These are phyloP conservation scores for Bovichtus diacanthus DNA, from an alignment of 2,797 vertebrate species.

Conservation along the genomic window DNA sequence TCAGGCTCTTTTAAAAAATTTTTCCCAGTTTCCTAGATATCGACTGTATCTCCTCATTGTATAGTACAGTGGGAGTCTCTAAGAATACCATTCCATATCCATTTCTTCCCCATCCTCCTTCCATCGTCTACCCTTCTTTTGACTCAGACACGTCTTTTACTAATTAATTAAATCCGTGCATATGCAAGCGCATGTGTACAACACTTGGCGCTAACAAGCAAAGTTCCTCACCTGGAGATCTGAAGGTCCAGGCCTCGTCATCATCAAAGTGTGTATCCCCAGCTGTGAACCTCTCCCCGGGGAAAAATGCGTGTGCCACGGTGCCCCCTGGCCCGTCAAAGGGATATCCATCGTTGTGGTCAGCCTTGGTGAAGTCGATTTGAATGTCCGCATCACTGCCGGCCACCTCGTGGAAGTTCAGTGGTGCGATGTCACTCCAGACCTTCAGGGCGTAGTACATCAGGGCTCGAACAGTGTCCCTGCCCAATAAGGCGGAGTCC, in stretches of 20 bases:
- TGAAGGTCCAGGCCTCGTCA: slow-evolving; percentile 96
- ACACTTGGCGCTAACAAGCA: neutral
- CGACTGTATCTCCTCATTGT: slow-evolving; percentile 13
- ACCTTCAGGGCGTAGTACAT: slow-evolving; percentile 98
- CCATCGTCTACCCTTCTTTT: neutral
- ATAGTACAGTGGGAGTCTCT: slow-evolving; percentile 9
- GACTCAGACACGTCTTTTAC: neutral
- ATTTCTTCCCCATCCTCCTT: neutral
- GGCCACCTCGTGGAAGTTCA: slow-evolving; percentile 96
- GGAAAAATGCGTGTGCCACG: slow-evolving; percentile 96
- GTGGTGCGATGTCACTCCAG: slow-evolving; percentile 95
- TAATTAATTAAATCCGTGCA: neutral
- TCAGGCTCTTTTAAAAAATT: slow-evolving; percentile 6
- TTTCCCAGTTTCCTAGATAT: slow-evolving; percentile 21
- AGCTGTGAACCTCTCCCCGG: slow-evolving; percentile 89
- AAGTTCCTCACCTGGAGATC: slow-evolving; percentile 89
- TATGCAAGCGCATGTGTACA: neutral
- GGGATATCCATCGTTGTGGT: slow-evolving; percentile 93
- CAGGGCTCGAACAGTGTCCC: slow-evolving; percentile 93
- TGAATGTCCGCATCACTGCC: slow-evolving; percentile 94
- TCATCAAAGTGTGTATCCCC: slow-evolving; percentile 97
- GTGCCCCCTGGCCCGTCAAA: slow-evolving; percentile 96
- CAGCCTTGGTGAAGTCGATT: slow-evolving; percentile 94
- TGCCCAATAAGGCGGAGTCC: slow-evolving; percentile 89
- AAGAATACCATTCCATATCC: slow-evolving; percentile 7